These are phyloP conservation scores for Zaprionus kolodkinae DNA, from an alignment of 1,140 invertebrate species.

Conservation along the genomic window DNA sequence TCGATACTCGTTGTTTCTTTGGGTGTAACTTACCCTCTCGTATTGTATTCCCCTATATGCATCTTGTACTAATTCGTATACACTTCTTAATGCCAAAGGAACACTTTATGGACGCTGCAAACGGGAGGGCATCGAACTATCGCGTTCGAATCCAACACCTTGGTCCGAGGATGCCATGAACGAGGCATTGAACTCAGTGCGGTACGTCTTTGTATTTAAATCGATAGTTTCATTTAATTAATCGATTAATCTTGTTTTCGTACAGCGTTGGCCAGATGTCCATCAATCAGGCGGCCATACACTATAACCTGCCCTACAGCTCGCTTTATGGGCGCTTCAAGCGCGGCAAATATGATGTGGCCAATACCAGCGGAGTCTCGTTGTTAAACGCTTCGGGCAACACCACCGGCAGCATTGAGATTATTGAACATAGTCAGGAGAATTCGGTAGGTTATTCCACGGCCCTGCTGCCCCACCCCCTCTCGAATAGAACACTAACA, in stretches of 20 bases:
- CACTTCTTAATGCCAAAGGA: slow-evolving; percentile 84
- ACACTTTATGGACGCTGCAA: slow-evolving; percentile 95
- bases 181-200: slow-evolving; percentile 93
- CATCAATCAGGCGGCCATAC: slow-evolving; percentile 96
- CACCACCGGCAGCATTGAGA: slow-evolving; percentile 84
- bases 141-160: slow-evolving; percentile 92
- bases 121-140: slow-evolving; percentile 93
- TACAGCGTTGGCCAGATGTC: slow-evolving; percentile 94
- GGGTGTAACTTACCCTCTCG: background rate
- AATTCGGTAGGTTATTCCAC: slow-evolving; percentile 77
- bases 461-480: no score
- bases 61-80: slow-evolving; percentile 36
- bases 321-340: slow-evolving; percentile 95
- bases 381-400: slow-evolving; percentile 80
- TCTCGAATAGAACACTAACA: slow-evolving; percentile 8
- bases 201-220: slow-evolving; percentile 85
- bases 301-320: slow-evolving; percentile 95
- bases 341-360: slow-evolving; percentile 87
- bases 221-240: background rate
- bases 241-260: slow-evolving; percentile 49
- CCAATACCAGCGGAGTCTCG: slow-evolving; percentile 75
- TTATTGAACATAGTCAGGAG: slow-evolving; percentile 84
- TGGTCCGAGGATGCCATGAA: slow-evolving; percentile 96
- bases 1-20: background rate
- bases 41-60: background rate